These are phyloP conservation scores for Nemopilema nomurai DNA, from an alignment of 30 jellyfish, hydroid and myxozoan genomes.

Conservation along the genomic window DNA sequence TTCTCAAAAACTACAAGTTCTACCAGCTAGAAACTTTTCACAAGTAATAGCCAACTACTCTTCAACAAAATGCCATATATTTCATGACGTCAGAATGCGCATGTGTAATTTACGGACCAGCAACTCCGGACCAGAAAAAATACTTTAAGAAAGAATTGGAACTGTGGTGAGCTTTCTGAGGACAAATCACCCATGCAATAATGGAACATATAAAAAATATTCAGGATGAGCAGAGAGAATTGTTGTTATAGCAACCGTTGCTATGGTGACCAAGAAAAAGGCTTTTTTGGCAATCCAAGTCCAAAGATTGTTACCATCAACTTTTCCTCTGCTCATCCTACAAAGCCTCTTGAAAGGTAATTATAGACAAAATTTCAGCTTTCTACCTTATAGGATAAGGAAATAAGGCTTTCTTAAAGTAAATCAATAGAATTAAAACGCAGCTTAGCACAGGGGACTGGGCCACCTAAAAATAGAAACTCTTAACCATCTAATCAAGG, in stretches of 20 bases:
- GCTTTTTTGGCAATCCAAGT: not conserved
- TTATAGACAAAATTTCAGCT: not conserved
- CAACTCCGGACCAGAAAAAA: not conserved
- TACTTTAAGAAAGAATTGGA: not conserved
- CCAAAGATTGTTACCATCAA: not conserved
- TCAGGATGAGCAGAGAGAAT: not conserved
- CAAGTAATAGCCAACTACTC: not conserved
- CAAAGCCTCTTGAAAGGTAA: not conserved
- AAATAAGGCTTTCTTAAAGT: not conserved
- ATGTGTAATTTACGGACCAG: not conserved
- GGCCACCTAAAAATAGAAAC: too few relatives aligned
- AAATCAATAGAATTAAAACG: too few relatives aligned
- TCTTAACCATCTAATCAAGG: too few relatives aligned
- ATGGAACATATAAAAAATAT: not conserved
- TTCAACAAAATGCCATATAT: not conserved
- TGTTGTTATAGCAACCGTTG: not conserved
- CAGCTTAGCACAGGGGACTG: too few relatives aligned
- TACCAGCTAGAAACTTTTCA: not conserved
- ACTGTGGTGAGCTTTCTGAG: not conserved
- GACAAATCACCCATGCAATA: not conserved
- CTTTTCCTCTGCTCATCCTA: not conserved
- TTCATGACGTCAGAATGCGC: not conserved
- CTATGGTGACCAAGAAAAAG: not conserved
- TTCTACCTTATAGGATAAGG: not conserved
- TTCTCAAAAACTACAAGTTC: not conserved